A percentile compares a stretch with the other conserved stretches of the same genome.
phyloP scores from a whole-genome alignment of 2,888 invertebrate genomes.

The Brachypalpus laphriformis region DNA sequence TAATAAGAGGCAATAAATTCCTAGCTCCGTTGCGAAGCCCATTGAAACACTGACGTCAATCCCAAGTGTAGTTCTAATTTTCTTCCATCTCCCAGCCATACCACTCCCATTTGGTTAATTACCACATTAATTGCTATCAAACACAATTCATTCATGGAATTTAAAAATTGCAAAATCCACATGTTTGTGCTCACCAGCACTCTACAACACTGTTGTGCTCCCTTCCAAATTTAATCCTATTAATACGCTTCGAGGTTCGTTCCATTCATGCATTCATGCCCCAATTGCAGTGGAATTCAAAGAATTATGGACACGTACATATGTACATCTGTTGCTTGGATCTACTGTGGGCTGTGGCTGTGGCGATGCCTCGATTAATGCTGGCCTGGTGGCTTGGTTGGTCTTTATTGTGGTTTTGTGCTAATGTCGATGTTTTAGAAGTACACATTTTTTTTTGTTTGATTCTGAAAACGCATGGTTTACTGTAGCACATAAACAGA shows the following conservation, averaged over 20 bases:
- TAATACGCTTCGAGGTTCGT: not conserved
- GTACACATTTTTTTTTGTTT: not conserved
- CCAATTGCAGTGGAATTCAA: constrained; percentile 58
- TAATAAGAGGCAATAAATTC: not conserved
- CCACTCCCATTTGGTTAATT: constrained; percentile 18
- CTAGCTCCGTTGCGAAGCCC: not conserved
- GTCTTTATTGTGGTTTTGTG: constrained; percentile 39
- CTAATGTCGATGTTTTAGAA: constrained; percentile 22
- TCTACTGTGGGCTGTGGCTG: not conserved
- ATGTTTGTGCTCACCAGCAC: not conserved
- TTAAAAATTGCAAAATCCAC: constrained; percentile 36
- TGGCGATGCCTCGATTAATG: not conserved
- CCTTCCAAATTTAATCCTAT: constrained; percentile 31
- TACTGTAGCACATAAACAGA: constrained; percentile 21
- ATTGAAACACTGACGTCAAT: not conserved
- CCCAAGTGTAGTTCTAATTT: not conserved
- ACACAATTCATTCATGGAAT: constrained; percentile 51
- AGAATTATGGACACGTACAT: constrained; percentile 26
- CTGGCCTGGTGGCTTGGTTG: not conserved
- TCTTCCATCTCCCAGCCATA: not conserved
- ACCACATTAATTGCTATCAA: constrained; percentile 19
- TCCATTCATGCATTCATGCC: constrained; percentile 57
- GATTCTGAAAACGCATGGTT: constrained; percentile 19
- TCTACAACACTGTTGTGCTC: not conserved
- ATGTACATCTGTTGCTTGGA: constrained; percentile 28